A percentile compares a stretch with the other conserved stretches of the same genome.
phyloP scores from a whole-genome alignment of 2,113 vertebrate species.

The Peucedramus taeniatus region DNA sequence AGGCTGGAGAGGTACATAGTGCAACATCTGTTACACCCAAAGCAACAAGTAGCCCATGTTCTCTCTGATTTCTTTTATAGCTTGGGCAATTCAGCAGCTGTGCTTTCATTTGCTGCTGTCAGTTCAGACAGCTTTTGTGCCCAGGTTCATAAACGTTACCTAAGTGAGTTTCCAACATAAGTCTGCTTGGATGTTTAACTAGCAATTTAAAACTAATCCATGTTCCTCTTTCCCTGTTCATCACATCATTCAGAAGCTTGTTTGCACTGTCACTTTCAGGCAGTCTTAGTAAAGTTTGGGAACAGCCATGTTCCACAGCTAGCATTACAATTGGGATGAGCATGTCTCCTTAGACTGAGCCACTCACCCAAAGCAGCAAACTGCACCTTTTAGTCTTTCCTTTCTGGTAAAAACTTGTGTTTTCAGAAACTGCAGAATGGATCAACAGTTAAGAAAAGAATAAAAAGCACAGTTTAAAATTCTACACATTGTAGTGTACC shows the following conservation, averaged over 20 bases:
- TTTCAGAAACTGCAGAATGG: background rate
- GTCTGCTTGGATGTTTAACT: background rate
- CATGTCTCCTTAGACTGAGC: rapidly evolving
- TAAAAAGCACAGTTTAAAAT: background rate
- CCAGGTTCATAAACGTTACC: background rate
- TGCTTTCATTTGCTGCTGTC: background rate
- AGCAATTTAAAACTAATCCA: background rate
- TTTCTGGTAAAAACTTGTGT: background rate
- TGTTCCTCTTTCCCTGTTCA: background rate
- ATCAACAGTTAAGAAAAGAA: background rate
- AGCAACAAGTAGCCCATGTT: background rate
- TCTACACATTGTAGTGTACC: background rate
- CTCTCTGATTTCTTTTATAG: background rate
- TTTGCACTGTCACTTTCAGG: background rate
- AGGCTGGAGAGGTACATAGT: background rate
- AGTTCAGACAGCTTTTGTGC: background rate
- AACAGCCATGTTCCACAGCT: background rate
- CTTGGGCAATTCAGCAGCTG: background rate
- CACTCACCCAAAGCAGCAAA: background rate
- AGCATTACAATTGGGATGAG: background rate
- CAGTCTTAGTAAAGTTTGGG: background rate
- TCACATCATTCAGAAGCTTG: background rate
- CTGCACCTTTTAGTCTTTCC: background rate
- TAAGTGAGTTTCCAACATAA: background rate
- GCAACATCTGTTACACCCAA: background rate